Percentiles rank a stretch among this genome's conserved stretches.
These are phyloP conservation scores for Nansenia antarctica DNA, from an alignment of 2,113 vertebrate species.

Conservation along the genomic window DNA sequence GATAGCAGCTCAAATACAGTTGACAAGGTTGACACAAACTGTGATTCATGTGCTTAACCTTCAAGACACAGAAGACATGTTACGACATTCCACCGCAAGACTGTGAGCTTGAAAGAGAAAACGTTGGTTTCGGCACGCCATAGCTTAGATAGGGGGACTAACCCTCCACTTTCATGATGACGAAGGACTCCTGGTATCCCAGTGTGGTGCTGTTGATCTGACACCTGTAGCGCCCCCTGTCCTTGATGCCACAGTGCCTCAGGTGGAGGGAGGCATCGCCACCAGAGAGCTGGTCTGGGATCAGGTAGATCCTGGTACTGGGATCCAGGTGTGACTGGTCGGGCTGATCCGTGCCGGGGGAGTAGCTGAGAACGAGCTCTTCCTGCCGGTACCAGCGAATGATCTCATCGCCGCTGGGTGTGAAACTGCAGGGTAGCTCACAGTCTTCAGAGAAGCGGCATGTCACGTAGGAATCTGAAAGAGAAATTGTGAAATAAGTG, in stretches of 20 bases:
- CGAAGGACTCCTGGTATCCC: constrained; percentile 1
- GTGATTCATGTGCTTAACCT: background rate
- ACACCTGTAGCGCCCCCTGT: constrained; percentile 59
- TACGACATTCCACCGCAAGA: background rate
- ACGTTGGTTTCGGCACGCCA: background rate
- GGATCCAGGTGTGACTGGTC: background rate
- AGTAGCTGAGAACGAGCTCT: constrained; percentile 44
- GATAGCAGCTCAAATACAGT: background rate
- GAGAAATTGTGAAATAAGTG: background rate
- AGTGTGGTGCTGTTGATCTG: constrained; percentile 38
- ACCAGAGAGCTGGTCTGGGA: constrained; percentile 27
- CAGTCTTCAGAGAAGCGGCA: constrained; percentile 60
- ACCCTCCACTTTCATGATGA: constrained; percentile 48
- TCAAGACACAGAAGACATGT: background rate
- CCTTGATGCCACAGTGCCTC: constrained; percentile 35
- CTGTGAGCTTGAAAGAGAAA: background rate
- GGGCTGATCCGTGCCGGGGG: constrained; percentile 39
- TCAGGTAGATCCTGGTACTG: constrained; percentile 45
- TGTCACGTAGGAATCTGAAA: constrained; percentile 29
- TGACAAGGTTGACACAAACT: background rate
- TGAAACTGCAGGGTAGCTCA: constrained; percentile 65
- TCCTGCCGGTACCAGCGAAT: constrained; percentile 66
- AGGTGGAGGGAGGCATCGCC: constrained; percentile 70
- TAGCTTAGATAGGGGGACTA: constrained; percentile 20
- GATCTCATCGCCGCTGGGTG: constrained; percentile 16